Base-by-base conservation (phyloP, 2,113 vertebrate species). In the Micromys minutus region DNA sequence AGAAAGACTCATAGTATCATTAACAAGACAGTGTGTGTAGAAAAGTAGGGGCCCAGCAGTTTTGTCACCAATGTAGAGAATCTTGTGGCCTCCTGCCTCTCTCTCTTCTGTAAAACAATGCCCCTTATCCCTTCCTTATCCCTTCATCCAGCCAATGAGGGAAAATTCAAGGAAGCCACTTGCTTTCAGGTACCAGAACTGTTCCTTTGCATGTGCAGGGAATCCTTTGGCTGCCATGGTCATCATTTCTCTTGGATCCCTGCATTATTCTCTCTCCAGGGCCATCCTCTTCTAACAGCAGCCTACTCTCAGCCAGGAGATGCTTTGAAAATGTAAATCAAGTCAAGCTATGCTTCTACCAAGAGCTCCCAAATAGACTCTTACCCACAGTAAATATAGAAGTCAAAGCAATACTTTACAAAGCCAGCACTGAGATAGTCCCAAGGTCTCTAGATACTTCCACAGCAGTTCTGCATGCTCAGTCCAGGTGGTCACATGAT, bases 341-440 rank as follows among this genome's bases (percentile, higher is more conserved):
- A 26, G 47, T 76, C 34, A 45, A 47, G 29, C 39, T 42, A 52
- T 71, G 69, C 29, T 67, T 61, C 89, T 50, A 13, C 36, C 80
- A 59, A 93, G 10, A n/a, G 77, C 29, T 87, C 15, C 75, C 74
- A 72, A 81, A 22, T 45, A 57, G 31, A 29, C 63, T 79, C 50
- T 94, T 79, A 55, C 72, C 34, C 50, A 81, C 13, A 93, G 67
- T 47, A 67, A 89, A 95, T 76, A 45, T 7, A 39, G 29, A 91
- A 55, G 17, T 69, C 52, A 39, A 90, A 63, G 45, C 0, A 39
- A 29, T 29, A 34, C 1, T 45, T 75, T 90, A 26, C 5, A n/a
- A 74, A 63, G 31, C 45, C 36, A 52, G 17, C 12, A 13, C 42
- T 5, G 11, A 16, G 45, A 7, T 57, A 31, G 7, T 36, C 19